Base-by-base conservation (phyloP, 2,113 vertebrate species). In the Dasyornis broadbenti region DNA sequence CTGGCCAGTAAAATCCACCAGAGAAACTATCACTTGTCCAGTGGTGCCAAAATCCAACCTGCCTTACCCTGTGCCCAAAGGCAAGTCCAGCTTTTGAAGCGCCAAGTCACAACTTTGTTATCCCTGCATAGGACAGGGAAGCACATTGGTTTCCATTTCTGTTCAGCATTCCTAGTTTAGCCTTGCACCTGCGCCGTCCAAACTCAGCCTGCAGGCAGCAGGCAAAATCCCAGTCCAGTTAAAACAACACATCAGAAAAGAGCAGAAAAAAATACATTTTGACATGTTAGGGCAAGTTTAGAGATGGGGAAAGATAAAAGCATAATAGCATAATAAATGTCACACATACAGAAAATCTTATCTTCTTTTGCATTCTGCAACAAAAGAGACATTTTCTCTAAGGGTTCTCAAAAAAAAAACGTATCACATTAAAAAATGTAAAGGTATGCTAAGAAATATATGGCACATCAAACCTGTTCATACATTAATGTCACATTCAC, bases 61-160 rank as follows among this genome's bases (percentile, higher is more conserved):
- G 33, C 27, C 39, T 56, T 52, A n/a, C 9, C 15, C 27, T 17
- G 19, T 0, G 0, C 26, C 15, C 18, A 9, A 2, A 59, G 7
- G 4, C 15, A 76, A 60, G 15, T 1, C 27, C 33, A 78, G 9
- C 5, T 42, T 44, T 40, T 26, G 4, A 9, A 82, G 14, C 14
- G 40, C 15, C 37, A 85, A 13, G 14, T 28, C 33, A 80, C 63
- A 73, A 33, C 7, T 52, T 54, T 24, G 6, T 65, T 42, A 66
- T 1, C 12, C 14, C 30, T 68, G 7, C 17, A 14, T 0, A 57
- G n/a, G 7, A 37, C 31, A 63, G 13, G 3, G 40, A 49, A 13
- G 13, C n/a, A 54, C 10, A 33, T 0, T 2, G 1, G 13, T 22
- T 56, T 61, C 2, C 1, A 10, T 13, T 92, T 84, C 47, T 86